Evolutionary conservation across 2,113 vertebrate genomes (phyloP).

Genomic region (Tragelaphus scriptus): DNA sequence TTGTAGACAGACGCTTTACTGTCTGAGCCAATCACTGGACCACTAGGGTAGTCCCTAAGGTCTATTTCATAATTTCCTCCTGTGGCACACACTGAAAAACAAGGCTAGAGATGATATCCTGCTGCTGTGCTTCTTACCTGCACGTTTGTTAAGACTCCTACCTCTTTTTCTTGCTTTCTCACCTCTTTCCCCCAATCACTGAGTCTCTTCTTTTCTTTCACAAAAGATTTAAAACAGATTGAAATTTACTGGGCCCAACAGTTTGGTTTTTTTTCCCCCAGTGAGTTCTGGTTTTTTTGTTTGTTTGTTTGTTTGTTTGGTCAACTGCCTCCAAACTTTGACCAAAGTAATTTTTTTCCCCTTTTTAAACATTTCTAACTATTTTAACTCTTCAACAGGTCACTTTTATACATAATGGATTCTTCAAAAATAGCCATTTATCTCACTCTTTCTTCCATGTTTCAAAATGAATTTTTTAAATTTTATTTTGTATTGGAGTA

Average conservation of each 20-base stretch:
- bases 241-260: not conserved
- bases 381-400: not conserved
- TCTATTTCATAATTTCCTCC: not conserved
- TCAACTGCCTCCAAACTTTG: not conserved
- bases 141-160: not conserved
- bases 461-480: not conserved
- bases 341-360: not conserved
- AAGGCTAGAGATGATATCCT: not conserved
- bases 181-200: not conserved
- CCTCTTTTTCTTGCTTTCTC: not conserved
- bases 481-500: not conserved
- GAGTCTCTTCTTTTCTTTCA: not conserved
- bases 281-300: not conserved
- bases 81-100: not conserved
- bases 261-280: rapidly evolving
- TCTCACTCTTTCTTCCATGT: not conserved
- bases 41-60: not conserved
- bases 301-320: not conserved
- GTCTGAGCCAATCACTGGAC: not conserved
- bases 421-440: not conserved
- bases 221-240: not conserved
- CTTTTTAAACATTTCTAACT: slow-evolving; percentile 20
- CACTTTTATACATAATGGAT: not conserved
- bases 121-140: not conserved
- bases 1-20: too few relatives aligned